These are phyloP conservation scores for Rattus rattus DNA, from an alignment of 2,113 vertebrate genomes.

Conservation along the genomic window DNA sequence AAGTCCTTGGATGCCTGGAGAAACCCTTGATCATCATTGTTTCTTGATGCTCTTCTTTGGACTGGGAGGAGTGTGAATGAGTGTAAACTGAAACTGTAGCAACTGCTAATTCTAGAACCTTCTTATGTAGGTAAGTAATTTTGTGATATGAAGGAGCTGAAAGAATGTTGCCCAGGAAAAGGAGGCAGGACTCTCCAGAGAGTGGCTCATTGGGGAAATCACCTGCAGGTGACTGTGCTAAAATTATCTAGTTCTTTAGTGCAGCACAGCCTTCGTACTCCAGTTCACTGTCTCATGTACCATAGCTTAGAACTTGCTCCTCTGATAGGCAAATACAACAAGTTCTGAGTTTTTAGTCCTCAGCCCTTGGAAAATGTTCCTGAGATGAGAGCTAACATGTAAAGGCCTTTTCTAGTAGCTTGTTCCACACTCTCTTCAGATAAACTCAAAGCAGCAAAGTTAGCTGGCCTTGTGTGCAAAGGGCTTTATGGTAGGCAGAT, in stretches of 20 bases:
- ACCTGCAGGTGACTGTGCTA: conserved; percentile 26
- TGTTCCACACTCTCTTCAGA: background rate
- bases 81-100: background rate
- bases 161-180: conserved; percentile 26
- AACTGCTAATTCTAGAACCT: background rate
- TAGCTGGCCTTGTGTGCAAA: background rate
- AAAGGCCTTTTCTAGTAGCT: background rate
- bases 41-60: background rate
- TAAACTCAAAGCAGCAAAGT: background rate
- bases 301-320: background rate
- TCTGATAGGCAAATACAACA: background rate
- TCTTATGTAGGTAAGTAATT: background rate
- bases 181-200: background rate
- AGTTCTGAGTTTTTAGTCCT: background rate
- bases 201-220: conserved; percentile 14
- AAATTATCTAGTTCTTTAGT: conserved; percentile 53
- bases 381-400: background rate
- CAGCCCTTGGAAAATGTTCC: background rate
- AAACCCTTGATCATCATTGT: background rate
- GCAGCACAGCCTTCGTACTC: background rate
- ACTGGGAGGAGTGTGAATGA: background rate
- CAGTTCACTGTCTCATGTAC: background rate
- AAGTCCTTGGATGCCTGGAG: background rate
- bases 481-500: background rate
- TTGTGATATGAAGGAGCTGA: conserved; percentile 13